Evolutionary conservation across 2,113 vertebrate genomes (phyloP).

Genomic region (Nipponia nippon): DNA sequence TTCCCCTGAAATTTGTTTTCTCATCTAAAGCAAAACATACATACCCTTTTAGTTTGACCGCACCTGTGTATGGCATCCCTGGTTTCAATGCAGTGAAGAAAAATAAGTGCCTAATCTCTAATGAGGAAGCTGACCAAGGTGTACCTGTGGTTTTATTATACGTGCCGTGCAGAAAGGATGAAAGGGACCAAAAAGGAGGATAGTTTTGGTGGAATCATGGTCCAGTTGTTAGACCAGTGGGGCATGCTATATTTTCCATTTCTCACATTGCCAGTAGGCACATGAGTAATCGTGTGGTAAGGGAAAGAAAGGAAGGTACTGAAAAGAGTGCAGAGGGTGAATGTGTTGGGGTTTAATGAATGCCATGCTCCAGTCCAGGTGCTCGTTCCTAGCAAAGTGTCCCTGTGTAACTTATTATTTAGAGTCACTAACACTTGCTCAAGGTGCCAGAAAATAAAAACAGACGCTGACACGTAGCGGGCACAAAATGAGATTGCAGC

Average conservation of each 20-base stretch:
- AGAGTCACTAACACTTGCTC: background rate
- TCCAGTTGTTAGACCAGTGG: slow-evolving; percentile 42
- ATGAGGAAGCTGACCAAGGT: slow-evolving; percentile 32
- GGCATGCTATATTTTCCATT: slow-evolving; percentile 34
- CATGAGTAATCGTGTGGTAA: slow-evolving; percentile 32
- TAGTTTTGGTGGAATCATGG: slow-evolving; percentile 38
- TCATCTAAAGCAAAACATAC: background rate
- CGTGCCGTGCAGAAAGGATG: slow-evolving; percentile 23
- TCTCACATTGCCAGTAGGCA: slow-evolving; percentile 17
- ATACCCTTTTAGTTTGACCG: background rate
- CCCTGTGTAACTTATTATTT: slow-evolving; percentile 42
- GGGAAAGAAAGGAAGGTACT: background rate
- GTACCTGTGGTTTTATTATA: slow-evolving; percentile 57
- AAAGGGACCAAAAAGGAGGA: slow-evolving; percentile 41
- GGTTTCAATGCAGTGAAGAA: background rate
- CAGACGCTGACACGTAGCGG: slow-evolving; percentile 45
- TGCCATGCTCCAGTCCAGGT: slow-evolving; percentile 41
- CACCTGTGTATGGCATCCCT: background rate
- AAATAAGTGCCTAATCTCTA: background rate
- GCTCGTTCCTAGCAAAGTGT: slow-evolving; percentile 29
- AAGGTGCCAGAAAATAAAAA: slow-evolving; percentile 65
- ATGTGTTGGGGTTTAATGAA: background rate
- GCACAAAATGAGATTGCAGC: slow-evolving; percentile 7
- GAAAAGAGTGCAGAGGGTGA: background rate
- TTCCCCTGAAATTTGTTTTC: background rate